A percentile compares a stretch with the other conserved stretches of the same genome.
phyloP scores from a whole-genome alignment of 23 tunicate species.

The Styela clava region DNA sequence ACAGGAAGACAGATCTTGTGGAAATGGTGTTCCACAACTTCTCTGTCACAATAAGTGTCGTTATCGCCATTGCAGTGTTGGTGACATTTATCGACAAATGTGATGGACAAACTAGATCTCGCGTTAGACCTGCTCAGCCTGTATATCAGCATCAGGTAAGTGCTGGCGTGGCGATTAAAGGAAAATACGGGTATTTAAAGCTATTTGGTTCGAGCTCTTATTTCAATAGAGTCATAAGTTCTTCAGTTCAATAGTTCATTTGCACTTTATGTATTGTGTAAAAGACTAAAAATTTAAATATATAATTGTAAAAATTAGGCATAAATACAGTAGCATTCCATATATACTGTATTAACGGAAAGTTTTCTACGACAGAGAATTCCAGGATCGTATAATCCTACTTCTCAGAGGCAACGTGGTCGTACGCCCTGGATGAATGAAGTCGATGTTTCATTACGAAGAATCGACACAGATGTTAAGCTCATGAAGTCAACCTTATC shows the following conservation, averaged over 20 bases:
- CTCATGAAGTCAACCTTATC: background rate
- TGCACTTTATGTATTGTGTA: background rate
- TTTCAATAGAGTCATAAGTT: too few species aligned
- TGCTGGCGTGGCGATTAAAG: too few species aligned
- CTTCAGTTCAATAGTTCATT: too few species aligned
- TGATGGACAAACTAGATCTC: background rate
- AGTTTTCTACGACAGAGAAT: background rate
- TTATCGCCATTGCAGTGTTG: background rate
- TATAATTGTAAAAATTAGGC: background rate
- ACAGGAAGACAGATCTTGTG: background rate
- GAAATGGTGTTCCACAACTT: background rate
- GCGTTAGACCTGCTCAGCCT: background rate
- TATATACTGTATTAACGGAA: too few species aligned
- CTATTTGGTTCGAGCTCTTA: too few species aligned
- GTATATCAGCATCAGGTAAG: background rate
- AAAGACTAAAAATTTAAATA: background rate
- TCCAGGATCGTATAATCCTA: background rate
- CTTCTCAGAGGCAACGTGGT: background rate
- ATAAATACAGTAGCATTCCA: background rate
- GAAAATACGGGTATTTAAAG: too few species aligned
- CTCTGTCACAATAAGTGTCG: background rate
- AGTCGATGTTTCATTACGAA: background rate
- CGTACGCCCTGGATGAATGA: background rate
- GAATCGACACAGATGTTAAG: background rate
- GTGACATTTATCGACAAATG: background rate